Percentiles rank a stretch among this genome's conserved stretches.
Evolutionary conservation across 2,888 invertebrate genomes (phyloP).

Genomic region (Papilio protenor): DNA sequence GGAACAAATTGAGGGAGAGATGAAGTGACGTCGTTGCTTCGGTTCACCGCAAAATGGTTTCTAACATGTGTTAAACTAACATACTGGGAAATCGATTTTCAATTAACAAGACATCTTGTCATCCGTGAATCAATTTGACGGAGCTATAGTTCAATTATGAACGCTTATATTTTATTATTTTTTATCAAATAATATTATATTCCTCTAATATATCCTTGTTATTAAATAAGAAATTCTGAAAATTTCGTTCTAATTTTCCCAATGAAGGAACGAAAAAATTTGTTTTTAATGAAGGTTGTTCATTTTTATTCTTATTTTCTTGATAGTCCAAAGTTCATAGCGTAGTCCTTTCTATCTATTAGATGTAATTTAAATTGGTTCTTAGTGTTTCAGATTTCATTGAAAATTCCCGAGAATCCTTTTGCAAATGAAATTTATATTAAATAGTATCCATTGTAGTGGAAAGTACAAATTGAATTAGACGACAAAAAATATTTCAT

Average conservation of each 20-base stretch:
- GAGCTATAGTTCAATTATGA: too few relatives aligned
- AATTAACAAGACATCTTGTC: background rate
- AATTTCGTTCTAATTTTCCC: background rate
- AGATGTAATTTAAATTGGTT: background rate
- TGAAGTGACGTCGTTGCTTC: background rate
- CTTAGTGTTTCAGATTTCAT: background rate
- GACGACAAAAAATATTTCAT: background rate
- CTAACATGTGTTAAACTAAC: conserved; percentile 2
- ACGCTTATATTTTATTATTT: too few relatives aligned
- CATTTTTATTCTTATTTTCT: background rate
- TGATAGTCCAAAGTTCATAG: background rate
- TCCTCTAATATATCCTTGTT: background rate
- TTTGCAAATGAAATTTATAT: conserved; percentile 4
- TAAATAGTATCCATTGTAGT: background rate
- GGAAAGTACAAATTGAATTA: background rate
- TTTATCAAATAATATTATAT: too few relatives aligned
- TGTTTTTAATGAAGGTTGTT: background rate
- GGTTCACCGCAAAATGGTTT: background rate
- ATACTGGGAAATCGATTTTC: background rate
- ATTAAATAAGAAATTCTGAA: background rate
- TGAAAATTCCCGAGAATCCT: background rate
- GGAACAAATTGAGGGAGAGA: background rate
- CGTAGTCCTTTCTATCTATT: background rate
- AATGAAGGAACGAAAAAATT: too few relatives aligned
- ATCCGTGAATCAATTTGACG: too few relatives aligned